A percentile compares a stretch with the other conserved stretches of the same genome.
Evolutionary conservation across 2,797 vertebrate genomes (phyloP).

Genomic region (Anguilla obscura): DNA sequence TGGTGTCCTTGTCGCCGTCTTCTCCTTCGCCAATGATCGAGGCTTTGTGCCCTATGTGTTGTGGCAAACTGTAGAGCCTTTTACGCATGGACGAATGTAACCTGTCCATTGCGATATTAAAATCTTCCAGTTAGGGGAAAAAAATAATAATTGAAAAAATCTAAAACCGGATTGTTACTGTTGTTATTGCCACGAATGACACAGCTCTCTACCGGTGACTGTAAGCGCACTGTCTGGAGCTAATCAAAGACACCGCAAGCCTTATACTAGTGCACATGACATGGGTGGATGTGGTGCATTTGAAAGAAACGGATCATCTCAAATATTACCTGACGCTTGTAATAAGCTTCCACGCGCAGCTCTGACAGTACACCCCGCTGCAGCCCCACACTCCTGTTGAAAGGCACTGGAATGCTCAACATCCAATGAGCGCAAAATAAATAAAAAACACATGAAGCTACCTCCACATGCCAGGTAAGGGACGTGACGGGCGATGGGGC

Average conservation of each 20-base stretch:
- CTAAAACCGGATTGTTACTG: constrained; percentile 52
- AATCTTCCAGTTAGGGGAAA: constrained; percentile 40
- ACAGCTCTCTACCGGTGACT: constrained; percentile 22
- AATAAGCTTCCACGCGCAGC: constrained; percentile 60
- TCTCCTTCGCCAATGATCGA: constrained; percentile 84
- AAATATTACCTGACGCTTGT: constrained; percentile 60
- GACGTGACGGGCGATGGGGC: constrained; percentile 67
- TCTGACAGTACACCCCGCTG: constrained; percentile 53
- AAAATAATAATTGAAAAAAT: constrained; percentile 42
- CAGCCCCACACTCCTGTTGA: constrained; percentile 43
- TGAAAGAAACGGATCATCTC: constrained; percentile 62
- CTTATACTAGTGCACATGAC: constrained; percentile 31
- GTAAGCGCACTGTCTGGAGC: constrained; percentile 12
- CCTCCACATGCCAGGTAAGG: constrained; percentile 70
- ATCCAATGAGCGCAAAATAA: constrained; percentile 46
- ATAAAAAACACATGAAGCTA: constrained; percentile 57
- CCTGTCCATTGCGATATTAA: constrained; percentile 80
- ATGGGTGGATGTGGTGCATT: constrained; percentile 60
- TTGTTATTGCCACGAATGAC: constrained; percentile 27
- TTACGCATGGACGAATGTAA: constrained; percentile 96
- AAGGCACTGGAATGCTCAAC: constrained; percentile 37
- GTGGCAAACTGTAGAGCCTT: constrained; percentile 95
- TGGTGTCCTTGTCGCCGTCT: constrained; percentile 80
- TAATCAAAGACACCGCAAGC: constrained; percentile 10
- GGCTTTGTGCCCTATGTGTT: constrained; percentile 87